Evolutionary conservation across 2,113 vertebrate species (phyloP).

Genomic region (Cyprinodon variegatus): DNA sequence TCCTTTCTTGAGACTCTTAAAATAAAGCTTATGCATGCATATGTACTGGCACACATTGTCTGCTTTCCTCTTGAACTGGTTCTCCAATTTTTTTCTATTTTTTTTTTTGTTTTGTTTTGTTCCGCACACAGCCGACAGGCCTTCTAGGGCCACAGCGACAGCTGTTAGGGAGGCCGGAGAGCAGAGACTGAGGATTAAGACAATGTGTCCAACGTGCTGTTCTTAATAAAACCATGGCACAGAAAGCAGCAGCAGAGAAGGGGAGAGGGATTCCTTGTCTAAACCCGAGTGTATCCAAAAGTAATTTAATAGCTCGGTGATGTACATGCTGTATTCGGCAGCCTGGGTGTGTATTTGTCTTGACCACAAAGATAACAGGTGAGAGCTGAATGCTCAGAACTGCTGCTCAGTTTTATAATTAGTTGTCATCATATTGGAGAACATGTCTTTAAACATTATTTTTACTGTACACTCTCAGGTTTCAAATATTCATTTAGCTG

Average conservation of each 20-base stretch:
- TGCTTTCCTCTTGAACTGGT: slow-evolving; percentile 40
- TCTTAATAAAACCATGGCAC: slow-evolving; percentile 50
- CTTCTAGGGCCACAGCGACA: slow-evolving; percentile 77
- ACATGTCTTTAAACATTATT: neutral
- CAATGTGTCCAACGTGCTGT: slow-evolving; percentile 50
- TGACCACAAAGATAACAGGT: neutral
- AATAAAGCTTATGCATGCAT: slow-evolving; percentile 72
- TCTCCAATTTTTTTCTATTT: slow-evolving; percentile 27
- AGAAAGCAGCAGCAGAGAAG: slow-evolving; percentile 4
- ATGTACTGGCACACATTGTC: slow-evolving; percentile 17
- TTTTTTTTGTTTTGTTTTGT: neutral
- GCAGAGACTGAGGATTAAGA: slow-evolving; percentile 72
- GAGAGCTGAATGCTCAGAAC: neutral
- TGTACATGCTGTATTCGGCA: slow-evolving; percentile 17
- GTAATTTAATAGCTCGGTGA: slow-evolving; percentile 49
- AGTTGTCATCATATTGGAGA: neutral
- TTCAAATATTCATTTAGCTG: neutral
- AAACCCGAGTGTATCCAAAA: slow-evolving; percentile 38
- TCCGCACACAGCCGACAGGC: slow-evolving; percentile 29
- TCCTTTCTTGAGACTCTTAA: slow-evolving; percentile 79
- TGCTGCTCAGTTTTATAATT: neutral
- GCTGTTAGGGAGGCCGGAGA: slow-evolving; percentile 65
- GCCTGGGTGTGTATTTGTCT: slow-evolving; percentile 10
- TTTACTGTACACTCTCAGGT: neutral
- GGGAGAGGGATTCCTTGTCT: slow-evolving; percentile 43